Evolutionary conservation across 2,797 vertebrate genomes (phyloP), one percentile per base, ranked within the genome.

Genomic region (Siniperca obscura): DNA sequence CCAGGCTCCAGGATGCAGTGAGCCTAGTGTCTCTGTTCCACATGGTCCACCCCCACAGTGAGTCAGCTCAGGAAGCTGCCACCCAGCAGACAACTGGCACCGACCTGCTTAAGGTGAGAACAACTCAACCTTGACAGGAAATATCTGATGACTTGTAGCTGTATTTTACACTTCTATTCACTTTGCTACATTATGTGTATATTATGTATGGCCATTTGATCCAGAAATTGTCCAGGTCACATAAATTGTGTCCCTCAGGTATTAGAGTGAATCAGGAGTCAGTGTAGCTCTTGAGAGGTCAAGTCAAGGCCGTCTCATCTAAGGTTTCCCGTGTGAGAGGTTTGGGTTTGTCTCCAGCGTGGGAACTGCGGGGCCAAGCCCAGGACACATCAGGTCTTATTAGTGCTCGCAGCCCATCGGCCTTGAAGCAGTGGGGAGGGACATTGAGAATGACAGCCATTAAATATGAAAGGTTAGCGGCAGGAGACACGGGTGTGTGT

Each of bases 71-170:
- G 87, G 96, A 96, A 78, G 96, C 97, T 64, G 84, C 91, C 82
- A 88, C 87, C 65, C 92, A 95, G 84, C 93, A 96, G 70, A 95
- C 96, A 22, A 79, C 95, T 13, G 97, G 97, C 64, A 38, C 92
- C 0, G 95, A 97, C 40, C 94, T 98, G 65, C 95, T 99, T 36
- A 98, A 97, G 98, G 98, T 99, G 91, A 93, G 77, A 46, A 71
- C 61, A 62, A 11, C 44, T 64, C 56, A 46, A 9, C 48, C 17
- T 40, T 30, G 3, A 48, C 17, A 16, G 21, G 4, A 69, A 64
- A 44, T 22, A 53, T 36, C 34, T 68, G 7, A 80, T 48, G 48
- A 81, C 70, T 83, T 21, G 1, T 38, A 40, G 13, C 52, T 80
- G n/a, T 17, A 0, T 60, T 65, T 27, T 25, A n/a, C 30, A 34